phyloP scores from a whole-genome alignment of 2,113 vertebrate genomes.

The Peromyscus californicus region DNA sequence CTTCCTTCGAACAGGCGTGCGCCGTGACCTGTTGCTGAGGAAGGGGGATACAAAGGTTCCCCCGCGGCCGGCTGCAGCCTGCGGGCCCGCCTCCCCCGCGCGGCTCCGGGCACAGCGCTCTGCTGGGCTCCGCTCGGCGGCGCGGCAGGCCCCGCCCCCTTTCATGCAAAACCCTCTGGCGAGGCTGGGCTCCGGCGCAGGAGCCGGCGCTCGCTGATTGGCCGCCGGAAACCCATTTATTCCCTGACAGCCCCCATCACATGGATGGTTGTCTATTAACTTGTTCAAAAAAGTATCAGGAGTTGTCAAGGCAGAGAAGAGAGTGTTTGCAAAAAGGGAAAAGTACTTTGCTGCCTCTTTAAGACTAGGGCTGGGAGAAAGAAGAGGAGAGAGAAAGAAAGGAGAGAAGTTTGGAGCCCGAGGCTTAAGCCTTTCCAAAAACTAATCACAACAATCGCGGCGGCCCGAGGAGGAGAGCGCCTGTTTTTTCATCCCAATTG shows the following conservation, averaged over 20 bases:
- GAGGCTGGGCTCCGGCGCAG: conserved; percentile 88
- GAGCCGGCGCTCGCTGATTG: conserved; percentile 95
- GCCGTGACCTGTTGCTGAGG: conserved; percentile 90
- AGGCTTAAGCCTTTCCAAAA: conserved; percentile 83
- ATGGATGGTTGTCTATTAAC: conserved; percentile 99
- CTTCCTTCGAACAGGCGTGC: conserved; percentile 88
- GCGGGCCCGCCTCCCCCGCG: conserved; percentile 73
- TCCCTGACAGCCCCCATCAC: conserved; percentile 98
- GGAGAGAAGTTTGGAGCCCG: conserved; percentile 86
- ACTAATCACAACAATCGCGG: conserved; percentile 78
- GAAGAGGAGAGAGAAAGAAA: conserved; percentile 77
- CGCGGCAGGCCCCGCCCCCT: conserved; percentile 91
- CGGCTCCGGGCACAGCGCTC: conserved; percentile 71
- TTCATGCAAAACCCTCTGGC: conserved; percentile 94
- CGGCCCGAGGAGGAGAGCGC: conserved; percentile 77
- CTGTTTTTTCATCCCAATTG: conserved; percentile 69
- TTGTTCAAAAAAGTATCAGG: conserved; percentile 99
- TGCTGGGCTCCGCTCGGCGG: conserved; percentile 77
- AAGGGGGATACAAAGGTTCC: conserved; percentile 89
- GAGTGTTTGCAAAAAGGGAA: conserved; percentile 91
- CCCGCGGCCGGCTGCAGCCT: conserved; percentile 88
- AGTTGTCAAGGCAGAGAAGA: conserved; percentile 98
- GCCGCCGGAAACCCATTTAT: conserved; percentile 97
- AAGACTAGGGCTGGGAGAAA: conserved; percentile 88
- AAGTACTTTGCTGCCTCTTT: conserved; percentile 96